Evolutionary conservation across 2,888 invertebrate species (phyloP).

Genomic region (Acanthosepion esculentum): DNA sequence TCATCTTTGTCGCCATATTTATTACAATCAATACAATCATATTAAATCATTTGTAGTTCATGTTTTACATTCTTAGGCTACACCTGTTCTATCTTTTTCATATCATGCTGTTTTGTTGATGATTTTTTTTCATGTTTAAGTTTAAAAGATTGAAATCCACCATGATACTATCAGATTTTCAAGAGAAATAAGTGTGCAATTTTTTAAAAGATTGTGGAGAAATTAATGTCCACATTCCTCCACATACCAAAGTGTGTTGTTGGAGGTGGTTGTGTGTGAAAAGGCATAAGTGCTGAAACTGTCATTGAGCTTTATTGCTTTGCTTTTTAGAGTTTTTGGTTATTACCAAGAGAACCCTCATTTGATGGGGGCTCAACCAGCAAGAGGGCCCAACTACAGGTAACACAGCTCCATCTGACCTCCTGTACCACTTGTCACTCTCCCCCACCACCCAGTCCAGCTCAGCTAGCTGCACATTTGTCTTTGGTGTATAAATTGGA

Average conservation of each 20-base stretch:
- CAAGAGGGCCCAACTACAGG: slow-evolving; percentile 44
- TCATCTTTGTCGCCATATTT: no score
- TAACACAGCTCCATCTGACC: slow-evolving; percentile 8
- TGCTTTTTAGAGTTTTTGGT: slow-evolving; percentile 47
- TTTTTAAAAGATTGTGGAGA: neutral
- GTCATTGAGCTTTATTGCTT: slow-evolving; percentile 4
- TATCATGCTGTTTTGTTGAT: neutral
- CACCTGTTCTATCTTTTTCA: neutral
- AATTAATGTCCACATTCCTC: neutral
- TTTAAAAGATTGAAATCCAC: neutral
- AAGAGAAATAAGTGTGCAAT: neutral
- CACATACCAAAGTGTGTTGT: neutral
- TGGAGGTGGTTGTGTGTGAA: neutral
- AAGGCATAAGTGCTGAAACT: neutral
- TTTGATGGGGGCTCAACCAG: slow-evolving; percentile 39
- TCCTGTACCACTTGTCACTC: neutral
- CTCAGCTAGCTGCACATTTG: slow-evolving; percentile 33
- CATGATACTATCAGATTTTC: neutral
- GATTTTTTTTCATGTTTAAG: neutral
- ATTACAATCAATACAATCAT: no score
- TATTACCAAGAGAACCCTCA: slow-evolving; percentile 42
- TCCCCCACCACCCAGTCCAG: neutral
- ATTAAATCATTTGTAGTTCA: neutral
- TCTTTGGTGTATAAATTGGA: slow-evolving; percentile 17
- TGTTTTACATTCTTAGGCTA: neutral